phyloP scores from a whole-genome alignment of 2,113 vertebrate genomes.

The Natator depressus region DNA sequence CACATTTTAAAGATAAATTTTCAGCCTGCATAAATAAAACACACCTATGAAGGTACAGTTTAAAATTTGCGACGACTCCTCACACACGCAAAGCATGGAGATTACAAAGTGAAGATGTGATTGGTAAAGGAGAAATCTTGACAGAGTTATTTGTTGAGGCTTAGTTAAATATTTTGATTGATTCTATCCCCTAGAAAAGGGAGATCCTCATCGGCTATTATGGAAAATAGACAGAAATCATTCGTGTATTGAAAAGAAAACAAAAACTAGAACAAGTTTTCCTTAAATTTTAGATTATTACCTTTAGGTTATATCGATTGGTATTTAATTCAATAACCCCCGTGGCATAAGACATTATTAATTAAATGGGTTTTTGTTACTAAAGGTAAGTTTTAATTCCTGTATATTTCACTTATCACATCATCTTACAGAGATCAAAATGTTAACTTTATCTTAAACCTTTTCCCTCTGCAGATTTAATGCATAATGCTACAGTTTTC shows the following conservation, averaged over 20 bases:
- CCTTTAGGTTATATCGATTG: neutral
- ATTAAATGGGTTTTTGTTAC: neutral
- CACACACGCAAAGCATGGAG: neutral
- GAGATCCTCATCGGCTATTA: neutral
- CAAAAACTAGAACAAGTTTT: neutral
- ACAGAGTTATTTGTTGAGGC: neutral
- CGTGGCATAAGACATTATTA: neutral
- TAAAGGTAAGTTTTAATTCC: neutral
- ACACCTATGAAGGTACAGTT: neutral
- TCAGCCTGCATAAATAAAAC: neutral
- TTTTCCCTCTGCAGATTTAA: neutral
- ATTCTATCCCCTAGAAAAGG: slow-evolving; percentile 8
- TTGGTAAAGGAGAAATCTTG: too few relatives aligned
- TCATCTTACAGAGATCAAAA: neutral
- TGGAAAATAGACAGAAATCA: neutral
- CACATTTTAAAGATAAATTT: neutral
- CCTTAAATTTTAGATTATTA: neutral
- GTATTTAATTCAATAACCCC: neutral
- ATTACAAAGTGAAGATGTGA: neutral
- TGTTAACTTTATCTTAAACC: neutral
- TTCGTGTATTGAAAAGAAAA: neutral
- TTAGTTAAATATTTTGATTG: slow-evolving; percentile 1
- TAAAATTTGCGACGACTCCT: neutral
- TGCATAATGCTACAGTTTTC: neutral
- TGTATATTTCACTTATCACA: neutral